Conservation (phyloP, 1,140 invertebrate genomes). For the Micrasema minimum region DNA sequence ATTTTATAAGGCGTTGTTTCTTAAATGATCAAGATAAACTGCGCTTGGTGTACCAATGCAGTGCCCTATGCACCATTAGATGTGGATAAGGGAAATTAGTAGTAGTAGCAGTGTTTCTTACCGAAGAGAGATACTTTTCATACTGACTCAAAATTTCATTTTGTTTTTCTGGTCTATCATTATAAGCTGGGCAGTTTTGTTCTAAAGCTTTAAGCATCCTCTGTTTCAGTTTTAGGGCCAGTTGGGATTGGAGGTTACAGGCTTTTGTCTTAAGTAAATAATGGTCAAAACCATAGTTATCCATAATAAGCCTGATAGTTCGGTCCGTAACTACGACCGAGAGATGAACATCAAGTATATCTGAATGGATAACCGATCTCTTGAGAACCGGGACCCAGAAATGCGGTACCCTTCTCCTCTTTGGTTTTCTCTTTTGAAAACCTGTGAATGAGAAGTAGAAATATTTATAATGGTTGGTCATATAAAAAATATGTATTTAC, state of each 20-base stretch:
- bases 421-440: conserved; percentile 76
- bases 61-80: too few species aligned
- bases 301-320: conserved; percentile 85
- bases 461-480: too few species aligned
- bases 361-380: conserved; percentile 88
- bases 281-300: conserved; percentile 93
- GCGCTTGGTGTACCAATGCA: too few species aligned
- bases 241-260: conserved; percentile 84
- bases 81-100: too few species aligned
- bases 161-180: conserved; percentile 76
- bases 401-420: conserved; percentile 74
- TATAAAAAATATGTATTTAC: too few species aligned
- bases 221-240: conserved; percentile 86
- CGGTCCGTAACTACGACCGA: conserved; percentile 83
- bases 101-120: too few species aligned
- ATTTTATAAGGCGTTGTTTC: too few species aligned
- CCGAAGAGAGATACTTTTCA: conserved; percentile 81
- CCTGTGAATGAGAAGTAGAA: conserved; percentile 69
- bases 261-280: conserved; percentile 93
- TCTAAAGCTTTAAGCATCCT: conserved; percentile 82
- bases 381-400: conserved; percentile 89
- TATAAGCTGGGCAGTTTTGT: conserved; percentile 79
- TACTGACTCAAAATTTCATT: conserved; percentile 86
- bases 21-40: too few species aligned
- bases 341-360: conserved; percentile 90